Percentiles rank a stretch among this genome's conserved stretches.
phyloP scores from a whole-genome alignment of 2,888 invertebrate genomes.

The Agrenia bidenticulata region DNA sequence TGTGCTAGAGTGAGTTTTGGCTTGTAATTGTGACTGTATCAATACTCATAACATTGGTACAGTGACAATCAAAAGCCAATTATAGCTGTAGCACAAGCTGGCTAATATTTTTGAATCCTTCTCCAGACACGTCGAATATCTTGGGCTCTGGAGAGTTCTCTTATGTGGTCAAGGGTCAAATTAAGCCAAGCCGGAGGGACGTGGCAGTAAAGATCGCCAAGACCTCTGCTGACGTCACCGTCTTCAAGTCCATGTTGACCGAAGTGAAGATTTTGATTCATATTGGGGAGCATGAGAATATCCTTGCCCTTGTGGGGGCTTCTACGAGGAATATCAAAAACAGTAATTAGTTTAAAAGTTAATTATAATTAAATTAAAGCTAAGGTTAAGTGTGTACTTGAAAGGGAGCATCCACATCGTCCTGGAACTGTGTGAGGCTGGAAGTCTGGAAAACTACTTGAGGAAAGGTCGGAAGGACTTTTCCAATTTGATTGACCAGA shows the following conservation, averaged over 20 bases:
- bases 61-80: no score
- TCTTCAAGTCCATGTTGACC: slow-evolving; percentile 31
- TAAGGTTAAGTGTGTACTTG: no score
- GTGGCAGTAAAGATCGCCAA: slow-evolving; percentile 36
- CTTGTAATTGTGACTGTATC: no score
- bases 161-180: slow-evolving; percentile 24
- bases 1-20: no score
- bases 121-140: slow-evolving; percentile 24
- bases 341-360: slow-evolving; percentile 16
- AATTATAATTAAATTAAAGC: not conserved
- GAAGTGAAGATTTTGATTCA: slow-evolving; percentile 39
- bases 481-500: slow-evolving; percentile 19
- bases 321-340: slow-evolving; percentile 24
- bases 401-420: slow-evolving; percentile 31
- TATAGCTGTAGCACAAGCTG: no score
- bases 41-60: no score
- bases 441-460: slow-evolving; percentile 24
- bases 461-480: slow-evolving; percentile 19
- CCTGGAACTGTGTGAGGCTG: slow-evolving; percentile 31
- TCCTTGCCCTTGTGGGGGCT: slow-evolving; percentile 28
- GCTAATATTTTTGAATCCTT: no score
- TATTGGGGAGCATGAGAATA: slow-evolving; percentile 30
- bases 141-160: slow-evolving; percentile 34
- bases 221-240: slow-evolving; percentile 25
- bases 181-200: slow-evolving; percentile 8